Percentiles rank a stretch among this genome's conserved stretches.
These are phyloP conservation scores for Panorpa germanica DNA, from an alignment of 2,888 invertebrate genomes.

Conservation along the genomic window DNA sequence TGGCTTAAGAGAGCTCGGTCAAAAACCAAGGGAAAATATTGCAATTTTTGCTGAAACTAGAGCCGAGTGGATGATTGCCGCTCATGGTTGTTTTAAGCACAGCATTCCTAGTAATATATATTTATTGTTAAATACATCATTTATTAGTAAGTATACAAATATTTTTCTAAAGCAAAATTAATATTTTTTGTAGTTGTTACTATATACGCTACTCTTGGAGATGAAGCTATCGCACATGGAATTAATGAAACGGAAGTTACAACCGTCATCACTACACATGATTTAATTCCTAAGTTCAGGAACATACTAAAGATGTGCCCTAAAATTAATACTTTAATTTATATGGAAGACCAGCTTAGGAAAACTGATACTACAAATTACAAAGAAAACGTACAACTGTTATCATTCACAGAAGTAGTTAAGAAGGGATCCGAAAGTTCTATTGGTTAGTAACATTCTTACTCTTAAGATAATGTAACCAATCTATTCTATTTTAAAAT, in stretches of 20 bases:
- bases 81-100: slow-evolving; percentile 90
- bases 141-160: slow-evolving; percentile 1
- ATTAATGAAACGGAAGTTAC: slow-evolving; percentile 93
- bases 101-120: slow-evolving; percentile 52
- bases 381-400: slow-evolving; percentile 49
- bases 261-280: slow-evolving; percentile 82
- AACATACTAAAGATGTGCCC: slow-evolving; percentile 54
- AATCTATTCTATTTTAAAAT: slow-evolving; percentile 5
- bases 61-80: slow-evolving; percentile 95
- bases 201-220: slow-evolving; percentile 90
- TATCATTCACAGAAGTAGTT: slow-evolving; percentile 56
- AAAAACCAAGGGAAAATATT: slow-evolving; percentile 51
- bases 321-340: slow-evolving; percentile 58
- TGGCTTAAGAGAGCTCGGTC: slow-evolving; percentile 66
- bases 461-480: neutral
- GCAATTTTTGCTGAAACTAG: slow-evolving; percentile 95
- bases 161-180: neutral
- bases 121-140: slow-evolving; percentile 7
- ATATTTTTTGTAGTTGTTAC: slow-evolving; percentile 55
- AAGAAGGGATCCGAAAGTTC: slow-evolving; percentile 31
- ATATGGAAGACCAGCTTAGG: slow-evolving; percentile 75
- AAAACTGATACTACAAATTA: slow-evolving; percentile 47
- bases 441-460: slow-evolving; percentile 21
- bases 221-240: slow-evolving; percentile 91
- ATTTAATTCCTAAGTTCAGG: slow-evolving; percentile 80